Base-by-base conservation (phyloP, 2,888 invertebrate genomes). In the Dendrolimus houi region DNA sequence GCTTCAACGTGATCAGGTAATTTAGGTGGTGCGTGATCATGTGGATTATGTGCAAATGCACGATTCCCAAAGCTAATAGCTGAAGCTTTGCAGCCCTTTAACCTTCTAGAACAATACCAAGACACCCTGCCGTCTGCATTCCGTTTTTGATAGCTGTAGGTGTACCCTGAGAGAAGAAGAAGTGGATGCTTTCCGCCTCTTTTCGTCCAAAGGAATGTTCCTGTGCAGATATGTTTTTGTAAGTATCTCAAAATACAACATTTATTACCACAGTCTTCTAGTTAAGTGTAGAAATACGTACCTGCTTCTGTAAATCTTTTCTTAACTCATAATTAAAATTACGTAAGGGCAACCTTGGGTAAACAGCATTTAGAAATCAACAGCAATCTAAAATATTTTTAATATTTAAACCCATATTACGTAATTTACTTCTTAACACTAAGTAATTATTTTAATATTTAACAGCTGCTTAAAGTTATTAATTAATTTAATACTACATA, bases 71-170 rank as follows among this genome's bases (percentile, higher is more conserved):
- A 65, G 60, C 86, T 89, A 56, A 85, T 78, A 1, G 87, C 89
- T 0, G 87, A 79, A 1, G 87, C 85, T 54, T 80, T 77, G 66
- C 90, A 90, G 0, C 90, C 90, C 56, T 83, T 87, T 54, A 88
- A 68, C 58, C 88, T 78, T 61, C 86, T 69, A 0, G 90, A 90
- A 61, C 90, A 90, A 66, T 89, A 89, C 90, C 90, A 91, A 40
- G 85, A 84, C 60, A 87, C 70, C 54, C 87, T 74, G 1, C 88
- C 89, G 62, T 87, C 80, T 9, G 83, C 89, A 62, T 89, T 88
- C 60, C 77, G 75, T 64, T 89, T 88, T 69, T 90, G 89, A 59
- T 81, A 88, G 62, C 87, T 89, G 73, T 84, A 90, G 0, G 88
- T 88, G 68, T 82, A 89, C 6, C 85, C 85, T 8, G 69, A 63